Evolutionary conservation across 2,113 vertebrate genomes (phyloP).

Genomic region (Orcinus orca): DNA sequence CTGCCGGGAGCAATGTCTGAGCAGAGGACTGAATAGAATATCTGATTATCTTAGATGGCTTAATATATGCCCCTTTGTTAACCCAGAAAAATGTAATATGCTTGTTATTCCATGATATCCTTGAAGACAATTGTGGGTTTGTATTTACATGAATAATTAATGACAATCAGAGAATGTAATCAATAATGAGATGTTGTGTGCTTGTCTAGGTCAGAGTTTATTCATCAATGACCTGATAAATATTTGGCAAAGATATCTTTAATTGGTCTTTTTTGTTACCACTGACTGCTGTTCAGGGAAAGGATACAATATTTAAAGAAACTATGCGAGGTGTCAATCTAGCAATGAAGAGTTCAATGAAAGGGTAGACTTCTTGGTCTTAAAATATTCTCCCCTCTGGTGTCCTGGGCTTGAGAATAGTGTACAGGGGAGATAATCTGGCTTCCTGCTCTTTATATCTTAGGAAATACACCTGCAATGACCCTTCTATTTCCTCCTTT

Average conservation of each 20-base stretch:
- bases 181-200: constrained; percentile 38
- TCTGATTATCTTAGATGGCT: not conserved
- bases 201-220: constrained; percentile 55
- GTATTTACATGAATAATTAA: constrained; percentile 67
- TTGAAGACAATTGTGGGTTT: constrained; percentile 51
- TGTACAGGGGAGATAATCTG: not conserved
- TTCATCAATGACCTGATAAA: constrained; percentile 42
- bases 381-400: not conserved
- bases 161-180: constrained; percentile 49
- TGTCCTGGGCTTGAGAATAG: not conserved
- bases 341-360: not conserved
- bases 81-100: not conserved
- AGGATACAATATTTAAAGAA: constrained; percentile 21
- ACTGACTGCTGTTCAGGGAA: constrained; percentile 26
- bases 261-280: constrained; percentile 57
- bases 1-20: not conserved
- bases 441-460: not conserved
- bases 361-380: not conserved
- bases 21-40: not conserved
- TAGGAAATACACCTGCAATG: not conserved
- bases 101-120: not conserved
- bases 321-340: not conserved
- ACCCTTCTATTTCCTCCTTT: not conserved
- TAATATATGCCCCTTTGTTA: not conserved
- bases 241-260: constrained; percentile 55